These are phyloP conservation scores for Hyla sarda DNA, from an alignment of 2,113 vertebrate species.

Conservation along the genomic window DNA sequence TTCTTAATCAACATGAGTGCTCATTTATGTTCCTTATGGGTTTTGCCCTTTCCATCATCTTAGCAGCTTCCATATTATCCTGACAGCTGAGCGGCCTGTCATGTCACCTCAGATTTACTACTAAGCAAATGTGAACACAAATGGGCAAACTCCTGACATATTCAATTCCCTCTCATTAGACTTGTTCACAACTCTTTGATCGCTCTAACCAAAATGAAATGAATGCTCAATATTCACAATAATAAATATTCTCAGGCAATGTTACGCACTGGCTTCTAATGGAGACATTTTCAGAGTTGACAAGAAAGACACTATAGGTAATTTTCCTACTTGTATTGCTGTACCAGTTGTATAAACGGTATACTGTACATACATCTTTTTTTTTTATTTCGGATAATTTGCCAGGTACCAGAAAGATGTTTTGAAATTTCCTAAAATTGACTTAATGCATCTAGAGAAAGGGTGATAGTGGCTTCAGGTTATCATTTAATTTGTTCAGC, in stretches of 20 bases:
- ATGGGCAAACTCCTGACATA: too few species aligned
- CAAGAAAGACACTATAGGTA: not conserved
- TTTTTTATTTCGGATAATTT: slow-evolving; percentile 26
- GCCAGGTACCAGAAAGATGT: slow-evolving; percentile 18
- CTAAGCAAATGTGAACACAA: not conserved
- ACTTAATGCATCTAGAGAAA: slow-evolving; percentile 33
- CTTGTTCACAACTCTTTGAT: too few species aligned
- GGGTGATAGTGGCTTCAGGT: slow-evolving; percentile 35
- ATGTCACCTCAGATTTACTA: too few species aligned
- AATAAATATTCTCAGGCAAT: too few species aligned
- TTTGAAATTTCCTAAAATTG: slow-evolving; percentile 32
- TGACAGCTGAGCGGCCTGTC: not conserved
- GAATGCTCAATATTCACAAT: too few species aligned
- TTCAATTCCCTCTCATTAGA: too few species aligned
- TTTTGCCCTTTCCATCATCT: not conserved
- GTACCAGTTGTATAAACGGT: not conserved
- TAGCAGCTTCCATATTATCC: not conserved
- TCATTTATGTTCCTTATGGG: not conserved
- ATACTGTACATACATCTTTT: not conserved
- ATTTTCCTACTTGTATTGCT: not conserved
- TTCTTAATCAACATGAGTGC: not conserved
- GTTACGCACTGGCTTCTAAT: not conserved
- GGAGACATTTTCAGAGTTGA: not conserved
- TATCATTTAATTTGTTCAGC: slow-evolving; percentile 51
- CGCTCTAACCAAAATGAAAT: not conserved